Base-by-base conservation (phyloP, 1,140 invertebrate genomes). In the Drosophila littoralis region DNA sequence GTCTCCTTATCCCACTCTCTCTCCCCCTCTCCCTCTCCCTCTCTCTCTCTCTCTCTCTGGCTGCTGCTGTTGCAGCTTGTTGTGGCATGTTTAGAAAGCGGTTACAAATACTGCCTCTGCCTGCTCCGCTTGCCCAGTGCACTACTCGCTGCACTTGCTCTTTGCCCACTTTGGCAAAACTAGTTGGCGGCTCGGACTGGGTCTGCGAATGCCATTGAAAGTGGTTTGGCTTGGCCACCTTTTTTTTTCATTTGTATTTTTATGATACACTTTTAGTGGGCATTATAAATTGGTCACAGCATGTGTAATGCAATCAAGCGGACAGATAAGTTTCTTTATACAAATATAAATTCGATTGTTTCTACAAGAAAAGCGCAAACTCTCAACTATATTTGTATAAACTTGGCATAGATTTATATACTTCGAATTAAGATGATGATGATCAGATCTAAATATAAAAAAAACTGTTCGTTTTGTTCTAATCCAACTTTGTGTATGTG, bases 51-150 rank as follows among this genome's bases (percentile, higher is more conserved):
- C 70, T 60, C 43, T 65, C 40, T 59, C 22, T 28, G 22, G 57
- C 61, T 54, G 35, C 9, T 73, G 75, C 55, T 64, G 36, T 54
- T 64, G 68, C 52, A 65, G 43, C 46, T 59, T 48, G 42, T 43
- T 68, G 70, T 67, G 64, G 70, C 70, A 73, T 54, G 79, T 83
- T 89, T 88, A 88, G 83, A 88, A 88, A 88, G 83, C 83, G 83
- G 79, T 50, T 59, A 40, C 50, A 51, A 50, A 54, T 33, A 13
- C 51, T 33, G 54, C 43, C n/a, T 45, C 45, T 48, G 43, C 28
- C 43, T 76, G 74, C 61, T 55, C 79, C 55, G 79, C 59, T 81
- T 81, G 79, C 79, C 79, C 76, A 79, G 50, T 83, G 80, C 80
- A 71, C 76, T 28, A 48, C 55, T 80, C 57, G 66, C 52, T 85